Evolutionary conservation across 2,888 invertebrate species (phyloP).

Genomic region (Belgica antarctica): DNA sequence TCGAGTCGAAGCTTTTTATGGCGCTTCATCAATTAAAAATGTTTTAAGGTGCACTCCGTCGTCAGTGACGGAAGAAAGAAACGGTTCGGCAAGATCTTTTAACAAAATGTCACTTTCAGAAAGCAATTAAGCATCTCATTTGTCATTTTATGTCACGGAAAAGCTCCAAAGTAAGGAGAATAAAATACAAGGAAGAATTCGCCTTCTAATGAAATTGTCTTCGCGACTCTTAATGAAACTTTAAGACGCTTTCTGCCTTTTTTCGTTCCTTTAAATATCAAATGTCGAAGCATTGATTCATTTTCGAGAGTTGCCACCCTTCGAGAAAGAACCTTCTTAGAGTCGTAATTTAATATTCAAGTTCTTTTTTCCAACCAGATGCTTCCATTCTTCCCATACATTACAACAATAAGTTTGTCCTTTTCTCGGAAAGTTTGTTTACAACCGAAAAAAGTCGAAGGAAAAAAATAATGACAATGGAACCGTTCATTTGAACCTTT

Average conservation of each 20-base stretch:
- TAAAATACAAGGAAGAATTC: background rate
- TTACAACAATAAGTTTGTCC: conserved; percentile 12
- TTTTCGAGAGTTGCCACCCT: background rate
- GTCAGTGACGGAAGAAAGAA: background rate
- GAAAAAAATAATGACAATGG: conserved; percentile 20
- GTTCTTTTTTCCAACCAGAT: conserved; percentile 7
- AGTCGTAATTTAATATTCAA: conserved; percentile 26
- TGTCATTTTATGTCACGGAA: conserved; percentile 27
- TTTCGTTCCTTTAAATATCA: background rate
- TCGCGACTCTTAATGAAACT: too few relatives aligned
- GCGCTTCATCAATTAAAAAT: conserved; percentile 18
- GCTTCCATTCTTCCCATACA: background rate
- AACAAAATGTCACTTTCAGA: background rate
- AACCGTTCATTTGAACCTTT: background rate
- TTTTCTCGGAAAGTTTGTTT: conserved; percentile 25
- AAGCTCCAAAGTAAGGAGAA: conserved; percentile 24
- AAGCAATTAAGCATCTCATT: conserved; percentile 20
- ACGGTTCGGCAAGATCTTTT: conserved; percentile 4
- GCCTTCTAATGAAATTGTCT: conserved; percentile 7
- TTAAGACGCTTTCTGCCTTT: background rate
- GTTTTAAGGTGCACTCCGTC: conserved; percentile 9
- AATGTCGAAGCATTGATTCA: background rate
- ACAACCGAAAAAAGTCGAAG: background rate
- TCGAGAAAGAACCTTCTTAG: background rate
- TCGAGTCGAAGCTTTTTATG: background rate